Base-by-base conservation (phyloP, 2,888 invertebrate genomes). In the Antitype chi region DNA sequence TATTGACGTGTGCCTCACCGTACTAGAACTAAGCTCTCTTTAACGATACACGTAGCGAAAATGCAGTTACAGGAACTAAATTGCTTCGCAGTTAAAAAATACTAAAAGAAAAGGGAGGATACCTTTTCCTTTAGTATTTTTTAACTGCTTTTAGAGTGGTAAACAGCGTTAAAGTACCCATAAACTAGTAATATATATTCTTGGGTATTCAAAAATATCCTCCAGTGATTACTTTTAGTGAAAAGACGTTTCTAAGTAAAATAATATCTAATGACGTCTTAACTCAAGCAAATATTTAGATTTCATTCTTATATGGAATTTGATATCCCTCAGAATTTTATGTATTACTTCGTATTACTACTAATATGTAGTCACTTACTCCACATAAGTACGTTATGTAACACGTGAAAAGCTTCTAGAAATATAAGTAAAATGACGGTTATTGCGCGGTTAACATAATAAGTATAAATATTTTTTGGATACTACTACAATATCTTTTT, bases 131-230 rank as follows among this genome's bases (percentile, higher is more conserved):
- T 78, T 43, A 67, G 28, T 63, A 62, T 49, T 62, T 49, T 64
- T 79, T 57, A 66, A 72, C 43, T 79, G 52, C 57, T 68, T 74
- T 53, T 47, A 57, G 52, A 79, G 79, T 32, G 23, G 62, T 52
- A 32, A 74, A 74, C 43, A 63, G n/a, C 49, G 49, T 23, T 28
- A n/a, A 25, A 72, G 55, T 57, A 43, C 28, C 53, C 23, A 47
- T 80, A 69, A 80, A 64, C 32, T 69, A 53, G 57, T 20, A 13
- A 47, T n/a, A 77, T n/a, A 76, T 79, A 32, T 68, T 68, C 55
- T 68, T 68, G 23, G 2, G 11, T 8, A 57, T 68, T 52, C 55
- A 13, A 57, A 64, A 43, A 63, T 60, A 60, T 60, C 20, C 20
- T 11, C 20, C 20, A 32, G 43, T 70, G 43, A 63, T 72, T 55